phyloP scores from a whole-genome alignment of 1,140 invertebrate species.

The Drosophila kepulauana region DNA sequence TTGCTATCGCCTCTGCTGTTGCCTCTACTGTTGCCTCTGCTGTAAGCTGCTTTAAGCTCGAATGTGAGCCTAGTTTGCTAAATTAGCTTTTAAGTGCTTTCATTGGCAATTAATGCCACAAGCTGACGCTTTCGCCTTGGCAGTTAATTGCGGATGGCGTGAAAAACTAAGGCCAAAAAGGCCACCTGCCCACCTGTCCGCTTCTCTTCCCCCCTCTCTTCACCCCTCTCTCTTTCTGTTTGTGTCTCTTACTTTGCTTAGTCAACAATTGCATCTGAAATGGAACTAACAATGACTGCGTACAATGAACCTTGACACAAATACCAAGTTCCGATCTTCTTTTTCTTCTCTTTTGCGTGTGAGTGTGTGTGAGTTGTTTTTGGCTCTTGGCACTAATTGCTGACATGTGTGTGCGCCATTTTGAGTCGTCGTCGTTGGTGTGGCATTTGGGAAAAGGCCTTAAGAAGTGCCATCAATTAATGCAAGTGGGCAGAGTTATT shows the following conservation, averaged over 20 bases:
- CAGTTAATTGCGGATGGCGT: conserved; percentile 72
- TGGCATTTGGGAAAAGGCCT: conserved; percentile 36
- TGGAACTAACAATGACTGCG: conserved; percentile 49
- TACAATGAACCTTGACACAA: conserved; percentile 74
- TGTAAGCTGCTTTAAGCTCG: conserved; percentile 46
- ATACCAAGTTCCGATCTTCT: conserved; percentile 21
- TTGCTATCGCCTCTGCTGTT: not conserved
- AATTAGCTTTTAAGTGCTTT: conserved; percentile 78
- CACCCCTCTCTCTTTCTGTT: too few species aligned
- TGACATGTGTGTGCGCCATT: conserved; percentile 30
- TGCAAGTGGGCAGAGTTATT: conserved; percentile 26
- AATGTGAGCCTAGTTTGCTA: conserved; percentile 51
- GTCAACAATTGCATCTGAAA: conserved; percentile 49
- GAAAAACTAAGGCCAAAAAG: conserved; percentile 36
- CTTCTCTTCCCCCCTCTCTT: not conserved
- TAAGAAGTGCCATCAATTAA: conserved; percentile 32
- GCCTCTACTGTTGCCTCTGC: not conserved
- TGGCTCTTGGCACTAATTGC: conserved; percentile 63
- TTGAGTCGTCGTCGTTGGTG: too few species aligned
- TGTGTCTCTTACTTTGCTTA: too few species aligned
- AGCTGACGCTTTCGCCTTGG: conserved; percentile 52
- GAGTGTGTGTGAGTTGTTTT: not conserved
- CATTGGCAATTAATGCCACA: conserved; percentile 75
- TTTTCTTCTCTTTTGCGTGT: conserved; percentile 5
- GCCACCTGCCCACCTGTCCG: not conserved